These are phyloP conservation scores for Amazonetta brasiliensis DNA, from an alignment of 2,797 vertebrate species.

Conservation along the genomic window DNA sequence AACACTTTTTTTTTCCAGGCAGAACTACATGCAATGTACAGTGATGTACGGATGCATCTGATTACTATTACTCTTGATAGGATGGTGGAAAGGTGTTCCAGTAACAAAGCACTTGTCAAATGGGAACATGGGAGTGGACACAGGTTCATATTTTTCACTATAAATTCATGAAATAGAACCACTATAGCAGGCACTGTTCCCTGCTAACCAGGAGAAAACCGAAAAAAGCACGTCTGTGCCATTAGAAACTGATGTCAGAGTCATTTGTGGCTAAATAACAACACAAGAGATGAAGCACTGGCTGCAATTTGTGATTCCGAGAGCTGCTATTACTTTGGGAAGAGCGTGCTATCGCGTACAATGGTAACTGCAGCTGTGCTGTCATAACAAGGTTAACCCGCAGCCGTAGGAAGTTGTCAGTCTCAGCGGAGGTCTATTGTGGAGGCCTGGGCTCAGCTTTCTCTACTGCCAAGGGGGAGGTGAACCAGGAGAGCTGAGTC, in stretches of 20 bases:
- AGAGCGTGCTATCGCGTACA: background rate
- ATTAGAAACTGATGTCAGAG: background rate
- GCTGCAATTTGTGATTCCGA: background rate
- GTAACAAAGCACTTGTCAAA: background rate
- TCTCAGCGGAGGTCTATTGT: constrained; percentile 24
- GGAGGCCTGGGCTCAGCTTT: background rate
- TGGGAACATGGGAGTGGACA: background rate
- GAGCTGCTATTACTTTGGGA: constrained; percentile 2
- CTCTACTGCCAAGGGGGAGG: background rate
- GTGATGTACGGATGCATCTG: background rate
- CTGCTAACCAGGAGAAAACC: background rate
- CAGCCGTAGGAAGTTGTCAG: constrained; percentile 23
- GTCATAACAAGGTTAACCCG: constrained; percentile 45
- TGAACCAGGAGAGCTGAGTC: background rate
- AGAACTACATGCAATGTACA: background rate
- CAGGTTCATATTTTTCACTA: background rate
- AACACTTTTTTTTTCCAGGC: background rate
- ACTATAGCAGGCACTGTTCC: background rate
- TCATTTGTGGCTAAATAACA: background rate
- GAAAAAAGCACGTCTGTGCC: background rate
- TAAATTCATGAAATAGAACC: background rate
- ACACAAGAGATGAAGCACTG: background rate
- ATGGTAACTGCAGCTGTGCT: constrained; percentile 52
- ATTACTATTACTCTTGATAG: background rate
- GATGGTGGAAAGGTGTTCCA: background rate